A percentile compares a stretch with the other conserved stretches of the same genome.
Evolutionary conservation across 2,113 vertebrate species (phyloP).

Genomic region (Pantherophis guttatus): DNA sequence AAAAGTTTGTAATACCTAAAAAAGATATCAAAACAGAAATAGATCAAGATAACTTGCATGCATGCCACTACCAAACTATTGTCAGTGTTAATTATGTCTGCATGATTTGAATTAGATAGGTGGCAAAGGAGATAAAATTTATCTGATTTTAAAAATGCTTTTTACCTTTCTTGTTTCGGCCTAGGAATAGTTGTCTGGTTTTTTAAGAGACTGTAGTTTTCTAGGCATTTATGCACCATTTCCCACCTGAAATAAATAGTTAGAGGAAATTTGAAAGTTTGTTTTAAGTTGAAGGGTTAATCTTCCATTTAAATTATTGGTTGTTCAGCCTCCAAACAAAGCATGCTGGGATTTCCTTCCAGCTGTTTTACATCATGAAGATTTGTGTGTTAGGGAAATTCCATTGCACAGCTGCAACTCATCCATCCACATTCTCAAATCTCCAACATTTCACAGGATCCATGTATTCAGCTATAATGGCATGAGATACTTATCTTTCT

Average conservation of each 20-base stretch:
- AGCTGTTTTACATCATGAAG: conserved; percentile 79
- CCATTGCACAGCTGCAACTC: conserved; percentile 73
- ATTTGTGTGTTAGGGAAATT: conserved; percentile 71
- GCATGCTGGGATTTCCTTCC: conserved; percentile 81
- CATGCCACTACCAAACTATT: not conserved
- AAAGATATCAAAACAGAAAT: not conserved
- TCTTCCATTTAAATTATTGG: conserved; percentile 42
- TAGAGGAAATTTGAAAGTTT: not conserved
- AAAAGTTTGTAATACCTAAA: not conserved
- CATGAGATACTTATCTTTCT: not conserved
- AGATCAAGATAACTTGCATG: not conserved
- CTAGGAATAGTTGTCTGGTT: not conserved
- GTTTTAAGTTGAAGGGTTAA: conserved; percentile 57
- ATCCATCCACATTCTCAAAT: conserved; percentile 56
- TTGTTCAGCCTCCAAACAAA: conserved; percentile 50
- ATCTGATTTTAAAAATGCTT: not conserved
- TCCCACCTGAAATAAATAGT: not conserved
- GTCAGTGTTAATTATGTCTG: not conserved
- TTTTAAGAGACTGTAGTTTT: not conserved
- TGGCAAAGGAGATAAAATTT: not conserved
- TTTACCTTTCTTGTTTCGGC: not conserved
- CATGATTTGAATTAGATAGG: not conserved
- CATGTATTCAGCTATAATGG: conserved; percentile 5
- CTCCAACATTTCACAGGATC: conserved; percentile 42
- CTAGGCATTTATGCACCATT: not conserved